Base-by-base conservation (phyloP, 2,888 invertebrate species). In the Phorcus lineatus region DNA sequence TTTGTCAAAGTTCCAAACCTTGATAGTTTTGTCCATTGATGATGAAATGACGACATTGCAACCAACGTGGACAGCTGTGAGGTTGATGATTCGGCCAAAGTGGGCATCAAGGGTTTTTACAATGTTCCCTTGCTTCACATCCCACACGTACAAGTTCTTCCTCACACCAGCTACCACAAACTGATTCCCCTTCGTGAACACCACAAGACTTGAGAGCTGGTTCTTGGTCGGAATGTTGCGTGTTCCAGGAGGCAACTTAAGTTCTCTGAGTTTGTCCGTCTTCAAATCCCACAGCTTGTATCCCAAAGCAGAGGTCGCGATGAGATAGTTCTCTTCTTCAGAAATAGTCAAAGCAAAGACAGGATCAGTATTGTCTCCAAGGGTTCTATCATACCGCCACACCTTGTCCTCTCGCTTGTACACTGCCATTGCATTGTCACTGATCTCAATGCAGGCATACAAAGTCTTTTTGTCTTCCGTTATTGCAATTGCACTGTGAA, bases 1-100 rank as follows among this genome's bases (percentile, higher is more conserved):
- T 92, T 99, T 99, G 93, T 99, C 98, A 80, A 99, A 98, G 92
- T 99, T 99, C 99, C 99, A 99, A 0, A 99, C 98, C 94, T 99
- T 99, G 9, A 99, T 98, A 0, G 98, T 98, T 82, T 99, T 95
- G 93, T 99, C 99, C 75, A 99, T 98, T 0, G 99, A 99, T 0
- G 99, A 98, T 0, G 99, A 99, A 74, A 99, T 97, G 6, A 98
- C 90, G 83, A 93, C 92, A 87, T 94, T 94, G 77, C 92, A 91
- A 19, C 96, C 95, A 0, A 97, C 97, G 19, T 97, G 95, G 55
- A 99, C 94, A 0, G 98, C 96, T 87, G 96, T 96, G 81, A 99
- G 93, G 88, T 98, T 97, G 80, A 99, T 97, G 16, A 99, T 99
- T 82, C 99, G 94, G 0, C 98, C 99, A 89, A 99, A 99, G 93